Base-by-base conservation (phyloP, 2,888 invertebrate species). In the Oscheius sp. region DNA sequence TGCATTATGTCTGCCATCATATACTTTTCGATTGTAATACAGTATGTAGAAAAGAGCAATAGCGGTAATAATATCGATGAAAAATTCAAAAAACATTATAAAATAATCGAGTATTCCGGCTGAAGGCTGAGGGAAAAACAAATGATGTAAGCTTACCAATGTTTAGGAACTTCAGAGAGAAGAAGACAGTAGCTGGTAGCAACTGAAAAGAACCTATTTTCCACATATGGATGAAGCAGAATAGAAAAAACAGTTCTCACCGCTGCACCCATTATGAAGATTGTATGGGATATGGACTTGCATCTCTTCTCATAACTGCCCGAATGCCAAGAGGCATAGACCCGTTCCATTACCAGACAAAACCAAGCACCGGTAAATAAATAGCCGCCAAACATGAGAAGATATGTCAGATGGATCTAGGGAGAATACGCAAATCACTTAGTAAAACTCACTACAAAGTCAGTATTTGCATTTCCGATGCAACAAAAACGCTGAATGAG, bases 301-400 rank as follows among this genome's bases (percentile, higher is more conserved):
- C 62, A 62, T 26, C 24, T 44, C 22, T 62, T 62, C 24, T 62
- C 62, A 47, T 62, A 62, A 24, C 20, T 45, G 1, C 17, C 26
- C 1, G 30, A 24, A 3, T 24, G 45, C 32, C 32, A 62, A 12
- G 47, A 32, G 28, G 62, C 62, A 17, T 62, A 62, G 2, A 45
- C 45, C n/a, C 62, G n/a, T 32, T 62, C 62, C 0, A 62, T 20
- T 6, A 62, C 62, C 17, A 62, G 30, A 17, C 20, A 30, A 20
- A 62, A 32, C 62, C 62, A 62, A 2, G 45, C 14, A 4, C 45
- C 45, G n/a, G 62, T 32, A 4, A 62, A 62, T 2, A 62, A 33
- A 45, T 45, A 49, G 0, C 8, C 41, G 12, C 47, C 45, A 17
- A 62, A 45, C 30, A 62, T 8, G 6, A 47, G 22, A 5, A 47